Base-by-base conservation (phyloP, 2,797 vertebrate genomes). In the Aulostomus chinensis region DNA sequence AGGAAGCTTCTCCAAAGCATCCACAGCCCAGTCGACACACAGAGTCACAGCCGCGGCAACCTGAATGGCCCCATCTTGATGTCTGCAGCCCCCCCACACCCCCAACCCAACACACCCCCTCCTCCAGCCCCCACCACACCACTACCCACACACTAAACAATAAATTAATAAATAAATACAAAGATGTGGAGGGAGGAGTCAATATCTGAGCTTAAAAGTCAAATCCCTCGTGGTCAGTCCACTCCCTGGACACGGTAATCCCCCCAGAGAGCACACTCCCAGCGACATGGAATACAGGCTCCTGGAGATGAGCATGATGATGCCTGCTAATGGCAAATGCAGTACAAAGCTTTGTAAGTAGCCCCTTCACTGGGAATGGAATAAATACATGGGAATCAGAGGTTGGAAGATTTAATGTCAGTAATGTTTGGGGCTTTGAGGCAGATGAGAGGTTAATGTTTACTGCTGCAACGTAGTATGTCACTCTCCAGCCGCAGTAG, bases 141-240 rank as follows among this genome's bases (percentile, higher is more conserved):
- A n/a, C n/a, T 10, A 26, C 16, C 36, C n/a, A 40, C 20, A 18
- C 37, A 43, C 34, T 36, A 39, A 13, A 13, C 10, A 21, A 47
- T 55, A 72, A 58, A 67, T 41, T 52, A 70, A 78, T 54, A 60
- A 56, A 78, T 60, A 53, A 68, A 15, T 29, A 29, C 51, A 67
- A 68, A 46, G 12, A 73, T 46, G 28, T 35, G 31, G 53, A 59
- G 72, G 81, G 84, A 86, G 86, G 82, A 84, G 85, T 80, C 60
- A 66, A 33, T 64, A 53, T 71, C 28, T 47, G 49, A 81, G 76
- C 42, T 81, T 81, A 79, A 68, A 51, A 64, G 56, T 76, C 76
- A 89, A 88, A 88, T 86, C 83, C 70, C 62, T 52, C 35, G 42
- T 35, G 29, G 55, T 68, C 41, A 8, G 52, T 69, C 41, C 36